Evolutionary conservation across 2,113 vertebrate genomes (phyloP).

Genomic region (Ranitomeya imitator): DNA sequence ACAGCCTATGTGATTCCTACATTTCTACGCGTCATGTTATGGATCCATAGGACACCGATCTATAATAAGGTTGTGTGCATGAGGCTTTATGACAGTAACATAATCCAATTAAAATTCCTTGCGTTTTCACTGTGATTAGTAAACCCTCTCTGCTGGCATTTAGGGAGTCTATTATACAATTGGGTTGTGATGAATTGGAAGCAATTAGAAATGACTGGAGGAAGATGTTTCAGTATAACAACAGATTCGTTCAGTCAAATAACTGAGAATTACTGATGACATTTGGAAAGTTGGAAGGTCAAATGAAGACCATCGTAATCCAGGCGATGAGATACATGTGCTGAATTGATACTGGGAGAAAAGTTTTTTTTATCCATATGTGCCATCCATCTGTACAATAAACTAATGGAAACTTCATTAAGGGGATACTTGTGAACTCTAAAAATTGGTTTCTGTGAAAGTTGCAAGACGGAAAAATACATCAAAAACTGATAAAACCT

Average conservation of each 20-base stretch:
- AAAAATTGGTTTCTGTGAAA: background rate
- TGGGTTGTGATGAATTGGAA: conserved; percentile 10
- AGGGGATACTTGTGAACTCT: background rate
- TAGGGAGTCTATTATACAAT: background rate
- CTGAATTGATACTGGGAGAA: background rate
- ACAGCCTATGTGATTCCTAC: no score
- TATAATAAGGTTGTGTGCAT: background rate
- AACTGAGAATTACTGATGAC: conserved; percentile 10
- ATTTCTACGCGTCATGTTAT: background rate
- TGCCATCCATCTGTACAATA: background rate
- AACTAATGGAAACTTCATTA: background rate
- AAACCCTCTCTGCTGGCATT: background rate
- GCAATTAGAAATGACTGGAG: background rate
- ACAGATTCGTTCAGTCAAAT: background rate
- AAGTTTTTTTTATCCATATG: background rate
- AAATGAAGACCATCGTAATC: background rate
- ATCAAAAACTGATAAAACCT: no score
- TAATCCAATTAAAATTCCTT: background rate
- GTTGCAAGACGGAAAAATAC: background rate
- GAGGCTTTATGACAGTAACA: background rate
- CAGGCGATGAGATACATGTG: background rate
- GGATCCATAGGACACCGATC: background rate
- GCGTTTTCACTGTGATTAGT: background rate
- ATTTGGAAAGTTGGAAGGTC: conserved; percentile 4
- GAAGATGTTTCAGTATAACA: conserved; percentile 8